phyloP scores from a whole-genome alignment of 2,888 invertebrate genomes.

The Chloroclystis v-ata region DNA sequence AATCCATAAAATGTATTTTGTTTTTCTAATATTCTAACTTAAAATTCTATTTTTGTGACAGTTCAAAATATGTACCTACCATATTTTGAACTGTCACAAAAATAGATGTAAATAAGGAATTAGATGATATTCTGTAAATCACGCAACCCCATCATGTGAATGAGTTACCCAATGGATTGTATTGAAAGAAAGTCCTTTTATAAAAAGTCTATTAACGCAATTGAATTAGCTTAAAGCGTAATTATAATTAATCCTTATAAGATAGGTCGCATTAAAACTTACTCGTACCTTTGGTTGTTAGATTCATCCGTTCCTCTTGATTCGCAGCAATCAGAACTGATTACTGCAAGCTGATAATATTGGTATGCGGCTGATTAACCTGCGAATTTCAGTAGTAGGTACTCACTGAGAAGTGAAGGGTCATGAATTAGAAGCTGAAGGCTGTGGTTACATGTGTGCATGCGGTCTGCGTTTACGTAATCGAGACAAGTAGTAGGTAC shows the following conservation, averaged over 20 bases:
- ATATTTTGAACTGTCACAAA: too few species aligned
- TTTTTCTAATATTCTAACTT: too few species aligned
- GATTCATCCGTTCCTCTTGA: slow-evolving; percentile 74
- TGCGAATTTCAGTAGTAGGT: slow-evolving; percentile 70
- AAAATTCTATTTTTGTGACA: too few species aligned
- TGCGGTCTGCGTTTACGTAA: slow-evolving; percentile 53
- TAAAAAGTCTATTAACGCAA: too few species aligned
- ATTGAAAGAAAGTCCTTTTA: too few species aligned
- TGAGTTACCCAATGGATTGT: too few species aligned
- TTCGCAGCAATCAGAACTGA: slow-evolving; percentile 64
- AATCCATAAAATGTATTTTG: too few species aligned
- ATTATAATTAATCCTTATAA: background rate
- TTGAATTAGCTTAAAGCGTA: too few species aligned
- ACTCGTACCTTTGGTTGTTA: slow-evolving; percentile 72
- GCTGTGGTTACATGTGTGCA: slow-evolving; percentile 31
- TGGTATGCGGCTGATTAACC: slow-evolving; percentile 73
- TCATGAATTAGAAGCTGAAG: slow-evolving; percentile 52
- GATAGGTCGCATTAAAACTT: background rate
- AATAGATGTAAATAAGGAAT: too few species aligned
- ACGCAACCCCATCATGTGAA: too few species aligned
- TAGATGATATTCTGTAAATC: too few species aligned
- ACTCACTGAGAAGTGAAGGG: slow-evolving; percentile 67
- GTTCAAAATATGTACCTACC: too few species aligned
- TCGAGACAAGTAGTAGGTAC: slow-evolving; percentile 49
- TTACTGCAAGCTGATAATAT: slow-evolving; percentile 68